Conservation (phyloP, 2,888 invertebrate species). For the Drosophila sordidula region DNA sequence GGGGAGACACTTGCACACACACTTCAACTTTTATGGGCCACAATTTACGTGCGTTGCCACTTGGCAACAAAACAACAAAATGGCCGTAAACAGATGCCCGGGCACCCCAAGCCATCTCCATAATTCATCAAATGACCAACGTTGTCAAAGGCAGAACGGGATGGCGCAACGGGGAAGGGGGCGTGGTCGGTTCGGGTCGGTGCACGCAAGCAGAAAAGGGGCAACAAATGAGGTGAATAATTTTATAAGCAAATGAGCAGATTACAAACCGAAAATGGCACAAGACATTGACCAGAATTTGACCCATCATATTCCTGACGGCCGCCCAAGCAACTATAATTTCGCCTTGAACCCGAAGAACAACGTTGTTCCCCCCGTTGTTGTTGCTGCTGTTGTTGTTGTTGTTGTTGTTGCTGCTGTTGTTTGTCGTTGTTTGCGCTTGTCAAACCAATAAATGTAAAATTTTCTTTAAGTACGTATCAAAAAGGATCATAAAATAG, state of each 20-base stretch:
- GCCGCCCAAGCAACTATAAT: slow-evolving; percentile 34
- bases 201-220: slow-evolving; percentile 78
- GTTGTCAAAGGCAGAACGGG: slow-evolving; percentile 33
- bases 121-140: slow-evolving; percentile 68
- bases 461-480: slow-evolving; percentile 79
- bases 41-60: slow-evolving; percentile 66
- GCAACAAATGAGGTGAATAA: slow-evolving; percentile 83
- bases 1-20: slow-evolving; percentile 52
- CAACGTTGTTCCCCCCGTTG: no score
- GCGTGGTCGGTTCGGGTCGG: slow-evolving; percentile 2
- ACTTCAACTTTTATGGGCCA: slow-evolving; percentile 67
- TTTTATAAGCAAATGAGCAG: slow-evolving; percentile 81
- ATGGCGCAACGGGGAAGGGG: background rate
- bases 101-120: slow-evolving; percentile 32
- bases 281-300: slow-evolving; percentile 65
- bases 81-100: slow-evolving; percentile 67
- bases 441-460: slow-evolving; percentile 79
- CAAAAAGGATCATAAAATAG: slow-evolving; percentile 83
- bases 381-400: no score
- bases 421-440: slow-evolving; percentile 57
- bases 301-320: slow-evolving; percentile 57
- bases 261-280: slow-evolving; percentile 76
- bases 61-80: slow-evolving; percentile 66
- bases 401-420: slow-evolving; percentile 6
- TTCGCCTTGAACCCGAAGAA: slow-evolving; percentile 22